Conservation (phyloP, 2,888 invertebrate species). For the Lutraria lutraria region DNA sequence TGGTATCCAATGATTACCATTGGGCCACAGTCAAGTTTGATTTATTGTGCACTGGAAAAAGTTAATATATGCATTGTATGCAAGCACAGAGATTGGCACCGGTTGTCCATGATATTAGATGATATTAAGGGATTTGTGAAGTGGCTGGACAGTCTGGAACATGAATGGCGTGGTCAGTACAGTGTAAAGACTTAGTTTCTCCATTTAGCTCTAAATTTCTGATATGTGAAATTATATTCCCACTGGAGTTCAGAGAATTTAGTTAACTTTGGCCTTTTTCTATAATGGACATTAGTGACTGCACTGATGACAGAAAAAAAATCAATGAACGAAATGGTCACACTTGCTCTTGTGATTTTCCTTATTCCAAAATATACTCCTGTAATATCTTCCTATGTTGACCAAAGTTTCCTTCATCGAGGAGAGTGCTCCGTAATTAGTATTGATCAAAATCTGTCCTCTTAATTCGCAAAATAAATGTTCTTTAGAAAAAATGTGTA, state of each 20-base stretch:
- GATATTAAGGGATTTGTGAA: background rate
- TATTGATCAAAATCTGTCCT: background rate
- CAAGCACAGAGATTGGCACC: background rate
- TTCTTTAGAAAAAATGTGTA: background rate
- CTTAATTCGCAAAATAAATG: background rate
- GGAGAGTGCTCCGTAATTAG: background rate
- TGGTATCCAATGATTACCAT: background rate
- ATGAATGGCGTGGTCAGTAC: background rate
- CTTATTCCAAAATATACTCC: background rate
- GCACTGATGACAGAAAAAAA: background rate
- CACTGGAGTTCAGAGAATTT: background rate
- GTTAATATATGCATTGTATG: conserved; percentile 2
- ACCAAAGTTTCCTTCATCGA: background rate
- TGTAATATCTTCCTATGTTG: background rate
- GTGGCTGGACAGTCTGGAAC: background rate
- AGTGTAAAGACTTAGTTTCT: background rate
- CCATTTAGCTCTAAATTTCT: background rate
- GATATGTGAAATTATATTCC: background rate
- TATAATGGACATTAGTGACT: background rate
- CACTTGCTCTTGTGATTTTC: background rate
- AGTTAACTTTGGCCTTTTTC: background rate
- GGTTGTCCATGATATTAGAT: too few relatives aligned
- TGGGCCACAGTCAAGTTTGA: background rate
- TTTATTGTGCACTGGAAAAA: background rate
- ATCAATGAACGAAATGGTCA: background rate